These are phyloP conservation scores for Caenorhabditis panamensis DNA, from an alignment of 2,888 invertebrate species.

Conservation along the genomic window DNA sequence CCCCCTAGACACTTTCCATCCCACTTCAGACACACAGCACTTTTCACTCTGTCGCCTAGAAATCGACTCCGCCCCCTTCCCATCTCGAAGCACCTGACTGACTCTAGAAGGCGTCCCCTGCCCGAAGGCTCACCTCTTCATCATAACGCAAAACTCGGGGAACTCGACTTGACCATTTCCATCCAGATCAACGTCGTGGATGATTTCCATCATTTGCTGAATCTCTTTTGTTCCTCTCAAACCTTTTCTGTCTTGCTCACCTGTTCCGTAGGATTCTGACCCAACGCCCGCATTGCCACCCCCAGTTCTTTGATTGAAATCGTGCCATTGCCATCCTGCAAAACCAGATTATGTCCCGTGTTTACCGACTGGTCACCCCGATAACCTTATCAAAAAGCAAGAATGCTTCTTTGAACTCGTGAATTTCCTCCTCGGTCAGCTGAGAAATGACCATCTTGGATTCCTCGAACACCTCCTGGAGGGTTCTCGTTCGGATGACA, in stretches of 20 bases:
- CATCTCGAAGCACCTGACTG: background rate
- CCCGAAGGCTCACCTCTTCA: slow-evolving; percentile 70
- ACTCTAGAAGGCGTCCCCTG: too few species aligned
- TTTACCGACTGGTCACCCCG: background rate
- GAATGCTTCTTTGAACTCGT: slow-evolving; percentile 71
- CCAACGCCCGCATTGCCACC: slow-evolving; percentile 69
- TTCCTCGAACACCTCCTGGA: slow-evolving; percentile 69
- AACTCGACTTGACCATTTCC: slow-evolving; percentile 75
- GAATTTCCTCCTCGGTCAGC: slow-evolving; percentile 67
- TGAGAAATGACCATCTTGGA: slow-evolving; percentile 66
- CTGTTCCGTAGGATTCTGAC: slow-evolving; percentile 73
- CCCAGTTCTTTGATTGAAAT: slow-evolving; percentile 71
- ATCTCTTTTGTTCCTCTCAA: slow-evolving; percentile 8
- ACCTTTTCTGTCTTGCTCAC: slow-evolving; percentile 21
- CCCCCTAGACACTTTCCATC: slow-evolving; percentile 17
- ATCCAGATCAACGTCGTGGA: slow-evolving; percentile 72
- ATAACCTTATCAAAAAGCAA: slow-evolving; percentile 67
- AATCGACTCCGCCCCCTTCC: slow-evolving; percentile 20
- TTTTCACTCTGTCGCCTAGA: too few species aligned
- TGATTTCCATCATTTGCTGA: slow-evolving; percentile 73
- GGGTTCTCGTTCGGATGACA: slow-evolving; percentile 61
- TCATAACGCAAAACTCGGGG: slow-evolving; percentile 76
- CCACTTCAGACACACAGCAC: slow-evolving; percentile 6
- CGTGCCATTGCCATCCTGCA: slow-evolving; percentile 69
- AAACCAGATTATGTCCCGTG: background rate